Percentiles rank a stretch among this genome's conserved stretches.
Conservation (phyloP, 2,888 invertebrate species). For the Leptinotarsa juncta region DNA sequence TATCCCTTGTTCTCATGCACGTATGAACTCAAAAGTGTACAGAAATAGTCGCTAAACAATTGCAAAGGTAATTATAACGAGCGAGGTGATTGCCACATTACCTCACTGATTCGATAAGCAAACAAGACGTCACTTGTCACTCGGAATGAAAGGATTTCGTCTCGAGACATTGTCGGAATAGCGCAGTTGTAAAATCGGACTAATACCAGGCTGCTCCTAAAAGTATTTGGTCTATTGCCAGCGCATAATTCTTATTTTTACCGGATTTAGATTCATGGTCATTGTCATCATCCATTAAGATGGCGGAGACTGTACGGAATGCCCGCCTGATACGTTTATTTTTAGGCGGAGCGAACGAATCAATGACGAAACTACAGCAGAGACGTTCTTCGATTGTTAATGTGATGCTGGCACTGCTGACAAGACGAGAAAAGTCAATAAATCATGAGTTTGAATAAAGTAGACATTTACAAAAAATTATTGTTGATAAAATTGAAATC, state of each 20-base stretch:
- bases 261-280: conserved; percentile 21
- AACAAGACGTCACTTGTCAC: conserved; percentile 10
- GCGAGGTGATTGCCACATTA: conserved; percentile 5
- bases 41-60: not conserved
- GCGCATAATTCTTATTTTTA: conserved; percentile 19
- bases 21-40: not conserved
- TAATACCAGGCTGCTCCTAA: conserved; percentile 2
- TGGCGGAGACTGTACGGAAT: conserved; percentile 17
- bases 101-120: not conserved
- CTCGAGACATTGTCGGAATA: conserved; percentile 10
- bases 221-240: conserved; percentile 17
- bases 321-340: conserved; percentile 10
- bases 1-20: no score
- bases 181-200: not conserved
- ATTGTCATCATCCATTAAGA: conserved; percentile 17
- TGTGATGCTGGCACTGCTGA: no score
- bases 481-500: no score
- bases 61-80: not conserved
- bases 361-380: not conserved
- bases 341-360: conserved; percentile 15
- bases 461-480: no score
- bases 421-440: no score
- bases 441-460: no score
- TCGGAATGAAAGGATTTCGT: conserved; percentile 10
- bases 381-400: not conserved